Base-by-base conservation (phyloP, 2,113 vertebrate species). In the Sylvietta virens region DNA sequence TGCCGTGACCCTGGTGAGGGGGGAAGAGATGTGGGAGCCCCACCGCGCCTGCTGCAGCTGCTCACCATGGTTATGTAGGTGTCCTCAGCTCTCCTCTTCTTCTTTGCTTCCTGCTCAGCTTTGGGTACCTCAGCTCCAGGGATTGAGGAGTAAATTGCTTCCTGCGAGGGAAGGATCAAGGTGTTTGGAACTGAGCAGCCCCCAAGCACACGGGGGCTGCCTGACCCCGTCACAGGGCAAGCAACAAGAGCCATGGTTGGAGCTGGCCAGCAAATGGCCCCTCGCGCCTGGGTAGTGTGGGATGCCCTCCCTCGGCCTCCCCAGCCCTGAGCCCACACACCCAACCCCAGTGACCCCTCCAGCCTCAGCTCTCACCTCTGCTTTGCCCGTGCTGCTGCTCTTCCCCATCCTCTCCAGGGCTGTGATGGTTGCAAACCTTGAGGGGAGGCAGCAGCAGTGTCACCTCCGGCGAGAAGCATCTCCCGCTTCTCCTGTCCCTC, bases 21-120 rank as follows among this genome's bases (percentile, higher is more conserved):
- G 12, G 20, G 4, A 13, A 39, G 31, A 8, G 40, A 0, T 23
- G 47, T 2, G 35, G 27, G 66, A 37, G 24, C 26, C 30, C 26
- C 65, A 7, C 0, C 44, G 3, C 0, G 0, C 35, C 62, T 37
- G 50, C 64, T n/a, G 7, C 65, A 26, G 70, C 65, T 58, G 56
- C 86, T 98, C 88, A 98, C 98, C 98, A 98, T 98, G 86, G 90
- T 98, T 77, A 98, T 85, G 86, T 98, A 98, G 20, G 91, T 97
- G 62, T 94, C 90, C 62, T 98, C 98, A 1, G 96, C 61, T 50
- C 37, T 95, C 40, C 7, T 94, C 66, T 73, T 90, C 76, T 90
- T 69, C 40, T 93, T 83, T 1, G 81, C 42, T 19, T 95, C 92
- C 78, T 78, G 93, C 8, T 95, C 90, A 1, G 14, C 42, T 69